Evolutionary conservation across 2,797 vertebrate species (phyloP), one percentile per base, ranked within the genome.

Genomic region (Otolemur crassicaudatus): DNA sequence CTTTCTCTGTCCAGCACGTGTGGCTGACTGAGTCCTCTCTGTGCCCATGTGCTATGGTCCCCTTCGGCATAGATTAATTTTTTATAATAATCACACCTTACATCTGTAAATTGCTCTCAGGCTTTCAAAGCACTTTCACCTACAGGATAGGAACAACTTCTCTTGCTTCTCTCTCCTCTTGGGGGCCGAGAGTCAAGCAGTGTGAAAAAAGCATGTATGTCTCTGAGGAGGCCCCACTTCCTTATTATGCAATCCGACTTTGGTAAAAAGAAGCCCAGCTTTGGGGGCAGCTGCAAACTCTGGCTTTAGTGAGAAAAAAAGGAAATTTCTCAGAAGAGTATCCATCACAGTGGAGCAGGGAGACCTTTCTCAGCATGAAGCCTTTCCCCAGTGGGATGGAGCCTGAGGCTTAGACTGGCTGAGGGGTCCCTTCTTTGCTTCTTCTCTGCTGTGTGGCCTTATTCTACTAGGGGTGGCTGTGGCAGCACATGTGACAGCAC

Each of bases 111-210:
- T 53, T 60, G 75, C 75, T 84, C 73, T 86, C 34, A 82, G 83
- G 43, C 34, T 92, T 95, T 90, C 72, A 72, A 85, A 83, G 60
- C 20, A 76, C 80, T 72, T 94, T 92, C 37, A 49, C 83, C 63
- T 31, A 58, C 2, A 20, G 11, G 60, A 69, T 60, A 58, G 79
- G 80, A 69, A 75, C 22, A 69, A 34, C 67, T 84, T 8, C 0
- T 56, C 40, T 90, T 34, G 31, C 75, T 34, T 67, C 12, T 40
- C 23, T 85, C 46, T 81, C 31, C 49, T 7, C 16, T 19, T 13
- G 53, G 43, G 77, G 77, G 29, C 25, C 13, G 31, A 7, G 16
- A n/a, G 40, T 31, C 3, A 23, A 83, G 77, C 19, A 25, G 34
- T 67, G 43, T 19, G 14, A 83, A 58, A 88, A 61, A 46, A 67